A percentile compares a stretch with the other conserved stretches of the same genome.
phyloP scores from a whole-genome alignment of 2,797 vertebrate species.

The Cryptoprocta ferox region DNA sequence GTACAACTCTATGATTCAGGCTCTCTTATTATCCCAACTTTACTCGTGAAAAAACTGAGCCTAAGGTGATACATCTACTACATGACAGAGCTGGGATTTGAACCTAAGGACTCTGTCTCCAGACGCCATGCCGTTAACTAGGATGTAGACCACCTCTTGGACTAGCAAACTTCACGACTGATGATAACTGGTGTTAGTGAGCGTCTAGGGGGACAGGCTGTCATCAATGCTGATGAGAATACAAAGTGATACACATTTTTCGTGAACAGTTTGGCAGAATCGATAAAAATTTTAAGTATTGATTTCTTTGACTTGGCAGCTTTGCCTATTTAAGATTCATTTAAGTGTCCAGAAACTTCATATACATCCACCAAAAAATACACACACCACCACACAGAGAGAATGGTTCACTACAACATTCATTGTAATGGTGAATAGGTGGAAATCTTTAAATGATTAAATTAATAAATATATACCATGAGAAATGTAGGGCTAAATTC shows the following conservation, averaged over 20 bases:
- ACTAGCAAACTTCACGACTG: neutral
- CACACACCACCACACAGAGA: neutral
- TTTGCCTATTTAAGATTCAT: neutral
- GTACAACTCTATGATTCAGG: neutral
- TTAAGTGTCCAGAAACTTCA: neutral
- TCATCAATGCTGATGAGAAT: neutral
- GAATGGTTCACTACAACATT: neutral
- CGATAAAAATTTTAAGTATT: neutral
- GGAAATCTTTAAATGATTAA: neutral
- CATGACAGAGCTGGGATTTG: neutral
- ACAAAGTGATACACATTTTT: neutral
- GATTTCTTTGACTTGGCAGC: neutral
- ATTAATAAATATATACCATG: neutral
- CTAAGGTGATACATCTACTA: too few relatives aligned
- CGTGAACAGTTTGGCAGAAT: neutral
- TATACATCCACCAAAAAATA: neutral
- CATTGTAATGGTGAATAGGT: neutral
- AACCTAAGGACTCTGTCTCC: neutral
- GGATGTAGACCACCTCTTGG: neutral
- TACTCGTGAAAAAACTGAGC: neutral
- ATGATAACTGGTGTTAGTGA: too few relatives aligned
- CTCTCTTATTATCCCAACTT: neutral
- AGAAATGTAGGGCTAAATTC: neutral
- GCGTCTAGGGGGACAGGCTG: too few relatives aligned
- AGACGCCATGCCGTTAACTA: neutral